These are phyloP conservation scores for Liopterus haemorrhoidalis DNA, from an alignment of 2,888 invertebrate genomes.

Conservation along the genomic window DNA sequence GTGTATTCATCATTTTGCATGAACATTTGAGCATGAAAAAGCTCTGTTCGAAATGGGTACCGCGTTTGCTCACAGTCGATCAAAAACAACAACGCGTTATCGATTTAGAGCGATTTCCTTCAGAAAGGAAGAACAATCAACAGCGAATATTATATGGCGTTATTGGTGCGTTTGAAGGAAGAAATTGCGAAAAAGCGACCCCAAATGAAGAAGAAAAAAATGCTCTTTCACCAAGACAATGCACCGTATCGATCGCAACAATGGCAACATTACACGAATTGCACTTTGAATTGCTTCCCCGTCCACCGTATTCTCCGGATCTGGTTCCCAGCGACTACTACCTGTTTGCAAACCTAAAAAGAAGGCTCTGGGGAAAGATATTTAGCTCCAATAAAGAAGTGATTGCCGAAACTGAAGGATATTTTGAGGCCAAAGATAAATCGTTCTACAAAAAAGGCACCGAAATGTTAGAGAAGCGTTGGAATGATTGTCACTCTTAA, in stretches of 20 bases:
- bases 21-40: too few species aligned
- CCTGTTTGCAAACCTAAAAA: slow-evolving; percentile 30
- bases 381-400: slow-evolving; percentile 15
- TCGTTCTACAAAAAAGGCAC: too few species aligned
- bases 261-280: slow-evolving; percentile 28
- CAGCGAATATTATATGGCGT: slow-evolving; percentile 28
- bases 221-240: slow-evolving; percentile 27
- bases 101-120: too few species aligned
- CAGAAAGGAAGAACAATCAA: slow-evolving; percentile 34
- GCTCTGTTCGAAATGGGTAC: too few species aligned
- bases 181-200: slow-evolving; percentile 33
- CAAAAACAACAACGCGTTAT: too few species aligned
- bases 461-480: too few species aligned
- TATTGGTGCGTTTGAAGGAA: slow-evolving; percentile 30
- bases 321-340: slow-evolving; percentile 34
- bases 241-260: slow-evolving; percentile 21
- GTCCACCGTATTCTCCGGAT: slow-evolving; percentile 32
- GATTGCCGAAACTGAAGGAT: slow-evolving; percentile 8
- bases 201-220: slow-evolving; percentile 31
- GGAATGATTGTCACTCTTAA: too few species aligned
- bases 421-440: slow-evolving; percentile 13
- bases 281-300: slow-evolving; percentile 25
- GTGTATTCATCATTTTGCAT: too few species aligned
- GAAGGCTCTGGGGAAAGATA: slow-evolving; percentile 15
- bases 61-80: too few species aligned